Conservation (phyloP, 2,888 invertebrate genomes). For the Trachelus iudaicus region DNA sequence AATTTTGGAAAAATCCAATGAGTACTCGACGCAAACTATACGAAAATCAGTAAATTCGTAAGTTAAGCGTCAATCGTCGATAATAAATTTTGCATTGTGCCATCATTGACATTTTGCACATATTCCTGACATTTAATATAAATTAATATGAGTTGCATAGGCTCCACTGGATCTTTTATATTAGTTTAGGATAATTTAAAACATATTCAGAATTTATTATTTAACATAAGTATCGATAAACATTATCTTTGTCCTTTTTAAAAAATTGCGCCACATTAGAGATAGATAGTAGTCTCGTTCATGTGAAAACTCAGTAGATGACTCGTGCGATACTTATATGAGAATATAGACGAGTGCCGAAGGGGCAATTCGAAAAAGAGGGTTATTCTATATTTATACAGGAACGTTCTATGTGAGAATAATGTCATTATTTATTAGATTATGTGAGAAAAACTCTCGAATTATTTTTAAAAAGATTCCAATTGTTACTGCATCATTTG, state of each 20-base stretch:
- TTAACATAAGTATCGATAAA: too few species aligned
- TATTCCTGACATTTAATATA: too few species aligned
- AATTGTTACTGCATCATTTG: conserved; percentile 20
- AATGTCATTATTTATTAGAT: conserved; percentile 35
- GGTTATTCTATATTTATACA: neutral
- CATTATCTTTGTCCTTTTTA: too few species aligned
- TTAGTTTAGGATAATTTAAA: neutral
- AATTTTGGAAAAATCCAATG: conserved; percentile 9
- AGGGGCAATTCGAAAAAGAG: neutral
- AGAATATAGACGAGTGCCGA: neutral
- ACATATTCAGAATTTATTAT: neutral
- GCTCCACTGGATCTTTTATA: neutral
- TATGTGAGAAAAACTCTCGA: conserved; percentile 25
- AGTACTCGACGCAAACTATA: conserved; percentile 4
- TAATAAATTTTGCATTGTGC: too few species aligned
- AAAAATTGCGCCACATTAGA: too few species aligned
- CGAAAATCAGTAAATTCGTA: too few species aligned
- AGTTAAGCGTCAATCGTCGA: too few species aligned
- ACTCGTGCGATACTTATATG: too few species aligned
- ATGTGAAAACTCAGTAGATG: too few species aligned
- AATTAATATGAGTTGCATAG: neutral
- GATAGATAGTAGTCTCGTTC: too few species aligned
- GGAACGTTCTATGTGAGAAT: conserved; percentile 1
- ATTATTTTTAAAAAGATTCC: conserved; percentile 22
- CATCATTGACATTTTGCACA: too few species aligned